Base-by-base conservation (phyloP, 1,140 invertebrate genomes). In the Palaemon carinicauda region DNA sequence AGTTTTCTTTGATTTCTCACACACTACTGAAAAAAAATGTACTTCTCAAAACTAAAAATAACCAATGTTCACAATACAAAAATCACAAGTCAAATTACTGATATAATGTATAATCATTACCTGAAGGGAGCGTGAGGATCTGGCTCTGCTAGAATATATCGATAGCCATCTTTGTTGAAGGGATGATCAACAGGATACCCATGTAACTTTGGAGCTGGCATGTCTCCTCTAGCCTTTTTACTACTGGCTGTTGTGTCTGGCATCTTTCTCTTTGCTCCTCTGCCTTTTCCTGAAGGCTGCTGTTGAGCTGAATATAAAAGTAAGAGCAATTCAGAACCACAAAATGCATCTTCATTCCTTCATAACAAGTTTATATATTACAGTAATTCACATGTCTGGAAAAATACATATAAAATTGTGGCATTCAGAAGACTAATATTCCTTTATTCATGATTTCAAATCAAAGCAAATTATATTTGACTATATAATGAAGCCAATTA, bases 111-210 rank as follows among this genome's bases (percentile, higher is more conserved):
- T 12, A 41, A 50, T 27, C 52, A 17, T 41, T 95, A 95, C 92
- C 96, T 93, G 90, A 96, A 98, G 1, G 98, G 98, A 41, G 98
- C 98, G 92, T 99, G 97, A 3, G 97, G 97, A 93, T 99, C 98
- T 1, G 98, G 97, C 92, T 99, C 98, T 0, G 98, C 98, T 53
- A 99, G 92, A 89, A 99, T 96, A 91, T 99, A 99, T 69, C 98
- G 93, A 91, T 99, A 99, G 0, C 97, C 97, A 92, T 99, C 98
- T 92, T 99, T 99, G 90, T 99, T 99, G 90, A 97, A 99, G 0
- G 98, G 98, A 93, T 99, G 98, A 89, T 99, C 98, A 2, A 97
- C 92, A 0, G 98, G 98, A 92, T 98, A 99, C 0, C 98, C 97
- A 92, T 98, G 97, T 24, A 90, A 81, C 74, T 89, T 89, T 10